Percentiles rank a stretch among this genome's conserved stretches.
Evolutionary conservation across 2,888 invertebrate species (phyloP).

Genomic region (Morinoia aosen): DNA sequence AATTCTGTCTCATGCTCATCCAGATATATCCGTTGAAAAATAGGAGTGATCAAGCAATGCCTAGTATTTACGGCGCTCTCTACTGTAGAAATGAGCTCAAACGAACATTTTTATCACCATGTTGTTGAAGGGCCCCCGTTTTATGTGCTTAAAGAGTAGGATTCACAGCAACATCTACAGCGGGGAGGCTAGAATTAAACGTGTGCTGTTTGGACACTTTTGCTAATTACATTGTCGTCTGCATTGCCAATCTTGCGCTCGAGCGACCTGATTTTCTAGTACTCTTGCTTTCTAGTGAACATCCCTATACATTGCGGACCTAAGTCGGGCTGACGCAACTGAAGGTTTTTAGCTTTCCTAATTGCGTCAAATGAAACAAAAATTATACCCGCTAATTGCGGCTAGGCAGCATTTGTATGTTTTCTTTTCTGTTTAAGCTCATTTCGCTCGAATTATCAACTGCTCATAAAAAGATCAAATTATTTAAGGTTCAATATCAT

Average conservation of each 20-base stretch:
- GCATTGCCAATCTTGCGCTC: not conserved
- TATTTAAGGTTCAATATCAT: no score
- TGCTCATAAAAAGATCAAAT: no score
- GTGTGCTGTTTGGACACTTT: not conserved
- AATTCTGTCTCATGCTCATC: not conserved
- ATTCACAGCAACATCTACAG: not conserved
- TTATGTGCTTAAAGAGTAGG: not conserved
- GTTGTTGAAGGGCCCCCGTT: not conserved
- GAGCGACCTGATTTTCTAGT: not conserved
- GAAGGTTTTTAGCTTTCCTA: no score
- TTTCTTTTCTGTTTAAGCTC: no score
- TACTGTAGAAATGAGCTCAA: not conserved
- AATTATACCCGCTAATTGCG: no score
- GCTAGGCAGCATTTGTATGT: no score
- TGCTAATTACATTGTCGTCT: not conserved
- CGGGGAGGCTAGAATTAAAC: not conserved
- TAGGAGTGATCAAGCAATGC: not conserved
- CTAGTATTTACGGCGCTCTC: not conserved
- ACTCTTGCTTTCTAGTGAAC: not conserved
- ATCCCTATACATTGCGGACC: no score
- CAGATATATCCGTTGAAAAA: not conserved
- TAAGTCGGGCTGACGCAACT: no score
- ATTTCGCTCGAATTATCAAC: no score
- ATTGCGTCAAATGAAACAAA: no score
- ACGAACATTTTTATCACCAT: not conserved